A percentile compares a stretch with the other conserved stretches of the same genome.
Conservation (phyloP, 2,888 invertebrate species). For the Frankliniella fusca region DNA sequence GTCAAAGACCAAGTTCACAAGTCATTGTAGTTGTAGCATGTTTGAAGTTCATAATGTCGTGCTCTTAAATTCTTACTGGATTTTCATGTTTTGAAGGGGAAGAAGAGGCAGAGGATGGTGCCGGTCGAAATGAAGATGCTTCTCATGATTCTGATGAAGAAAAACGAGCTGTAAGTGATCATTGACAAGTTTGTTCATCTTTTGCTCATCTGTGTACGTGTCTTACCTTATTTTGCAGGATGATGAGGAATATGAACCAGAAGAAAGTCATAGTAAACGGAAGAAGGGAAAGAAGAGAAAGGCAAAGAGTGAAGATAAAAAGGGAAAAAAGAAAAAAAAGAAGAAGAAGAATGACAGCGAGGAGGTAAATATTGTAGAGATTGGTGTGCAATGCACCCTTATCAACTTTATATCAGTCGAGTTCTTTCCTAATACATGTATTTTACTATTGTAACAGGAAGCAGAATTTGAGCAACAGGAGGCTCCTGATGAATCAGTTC, state of each 20-base stretch:
- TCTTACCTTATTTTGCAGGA: slow-evolving; percentile 50
- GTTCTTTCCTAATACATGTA: slow-evolving; percentile 21
- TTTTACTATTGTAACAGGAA: slow-evolving; percentile 53
- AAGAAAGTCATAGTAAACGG: slow-evolving; percentile 72
- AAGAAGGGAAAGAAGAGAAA: slow-evolving; percentile 94
- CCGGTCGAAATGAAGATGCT: slow-evolving; percentile 55
- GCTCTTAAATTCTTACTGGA: not conserved
- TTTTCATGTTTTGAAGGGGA: slow-evolving; percentile 49
- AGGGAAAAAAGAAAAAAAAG: slow-evolving; percentile 91
- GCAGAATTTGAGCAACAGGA: slow-evolving; percentile 63
- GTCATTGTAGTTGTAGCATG: not conserved
- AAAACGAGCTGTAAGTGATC: slow-evolving; percentile 53
- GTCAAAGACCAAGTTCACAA: not conserved
- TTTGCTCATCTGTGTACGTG: slow-evolving; percentile 33
- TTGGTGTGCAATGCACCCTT: not conserved
- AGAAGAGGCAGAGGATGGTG: slow-evolving; percentile 64
- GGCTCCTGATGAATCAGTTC: slow-evolving; percentile 58
- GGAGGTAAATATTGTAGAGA: slow-evolving; percentile 53
- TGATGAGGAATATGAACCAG: slow-evolving; percentile 83
- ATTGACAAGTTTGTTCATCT: slow-evolving; percentile 36
- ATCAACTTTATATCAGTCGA: not conserved
- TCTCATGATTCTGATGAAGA: slow-evolving; percentile 72
- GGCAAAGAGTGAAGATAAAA: slow-evolving; percentile 83
- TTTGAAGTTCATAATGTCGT: not conserved
- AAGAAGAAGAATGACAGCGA: slow-evolving; percentile 90